These are phyloP conservation scores for Poeciliopsis prolifica DNA, from an alignment of 2,113 vertebrate genomes.

Conservation along the genomic window DNA sequence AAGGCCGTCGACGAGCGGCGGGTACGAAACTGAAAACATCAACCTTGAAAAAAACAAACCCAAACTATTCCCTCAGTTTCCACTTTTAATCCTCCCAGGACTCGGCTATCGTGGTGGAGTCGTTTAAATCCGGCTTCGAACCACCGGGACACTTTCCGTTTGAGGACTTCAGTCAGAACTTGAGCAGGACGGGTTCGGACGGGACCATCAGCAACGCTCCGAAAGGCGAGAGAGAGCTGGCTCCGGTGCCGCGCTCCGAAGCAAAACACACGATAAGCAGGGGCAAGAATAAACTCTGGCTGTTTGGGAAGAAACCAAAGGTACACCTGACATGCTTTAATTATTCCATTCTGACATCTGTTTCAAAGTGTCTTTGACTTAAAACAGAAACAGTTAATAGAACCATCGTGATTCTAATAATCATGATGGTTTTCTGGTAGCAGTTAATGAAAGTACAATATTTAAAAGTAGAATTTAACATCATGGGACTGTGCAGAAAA, in stretches of 20 bases:
- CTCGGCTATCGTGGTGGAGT: slow-evolving; percentile 92
- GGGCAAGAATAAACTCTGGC: slow-evolving; percentile 97
- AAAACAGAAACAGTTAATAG: too few species aligned
- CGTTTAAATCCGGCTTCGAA: slow-evolving; percentile 97
- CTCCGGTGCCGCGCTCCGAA: slow-evolving; percentile 84
- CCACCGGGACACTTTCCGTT: slow-evolving; percentile 95
- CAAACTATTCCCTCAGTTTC: neutral
- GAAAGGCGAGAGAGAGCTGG: slow-evolving; percentile 81
- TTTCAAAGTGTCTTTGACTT: too few species aligned
- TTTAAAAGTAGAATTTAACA: too few species aligned
- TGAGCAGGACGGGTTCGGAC: slow-evolving; percentile 94
- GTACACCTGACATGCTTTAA: slow-evolving; percentile 69
- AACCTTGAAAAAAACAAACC: neutral
- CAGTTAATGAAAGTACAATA: too few species aligned
- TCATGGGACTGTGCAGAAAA: too few species aligned
- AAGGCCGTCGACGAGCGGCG: slow-evolving; percentile 93
- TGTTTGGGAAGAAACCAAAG: slow-evolving; percentile 99
- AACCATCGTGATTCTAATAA: too few species aligned
- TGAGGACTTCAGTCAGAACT: slow-evolving; percentile 97
- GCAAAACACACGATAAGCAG: slow-evolving; percentile 88
- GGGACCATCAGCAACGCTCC: slow-evolving; percentile 90
- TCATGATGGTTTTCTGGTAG: too few species aligned
- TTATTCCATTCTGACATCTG: neutral
- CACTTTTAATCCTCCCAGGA: slow-evolving; percentile 78
- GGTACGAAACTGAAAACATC: slow-evolving; percentile 70